Evolutionary conservation across 1,140 invertebrate genomes (phyloP).

Genomic region (Drosophila truncata): DNA sequence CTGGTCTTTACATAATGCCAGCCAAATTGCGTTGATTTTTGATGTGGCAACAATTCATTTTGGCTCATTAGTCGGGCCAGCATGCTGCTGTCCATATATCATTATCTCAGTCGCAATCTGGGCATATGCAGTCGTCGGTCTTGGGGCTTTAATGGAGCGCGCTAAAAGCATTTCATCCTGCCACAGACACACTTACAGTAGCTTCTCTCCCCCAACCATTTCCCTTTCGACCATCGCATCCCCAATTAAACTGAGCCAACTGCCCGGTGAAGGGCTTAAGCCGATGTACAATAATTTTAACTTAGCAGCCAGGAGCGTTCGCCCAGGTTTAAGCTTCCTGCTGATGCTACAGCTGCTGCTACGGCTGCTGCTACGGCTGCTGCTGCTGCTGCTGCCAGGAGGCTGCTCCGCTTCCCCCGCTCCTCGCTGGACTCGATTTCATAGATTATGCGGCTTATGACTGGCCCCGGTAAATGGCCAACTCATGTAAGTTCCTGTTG

Average conservation of each 20-base stretch:
- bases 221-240: conserved; percentile 13
- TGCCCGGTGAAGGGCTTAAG: conserved; percentile 51
- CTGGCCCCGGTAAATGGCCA: conserved; percentile 54
- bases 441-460: conserved; percentile 67
- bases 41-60: conserved; percentile 82
- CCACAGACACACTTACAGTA: not conserved
- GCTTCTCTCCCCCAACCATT: not conserved
- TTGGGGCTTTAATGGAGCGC: conserved; percentile 50
- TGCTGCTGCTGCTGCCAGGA: conserved; percentile 2
- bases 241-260: conserved; percentile 44
- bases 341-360: not conserved
- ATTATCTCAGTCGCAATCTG: conserved; percentile 62
- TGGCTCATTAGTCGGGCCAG: conserved; percentile 77
- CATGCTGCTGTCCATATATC: conserved; percentile 74
- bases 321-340: conserved; percentile 42
- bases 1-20: conserved; percentile 75
- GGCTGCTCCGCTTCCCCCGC: not conserved
- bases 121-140: conserved; percentile 49
- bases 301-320: conserved; percentile 47
- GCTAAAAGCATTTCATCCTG: conserved; percentile 55
- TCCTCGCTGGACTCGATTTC: conserved; percentile 43
- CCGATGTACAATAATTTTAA: conserved; percentile 65
- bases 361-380: not conserved
- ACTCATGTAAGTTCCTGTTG: conserved; percentile 51
- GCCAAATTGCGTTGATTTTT: conserved; percentile 83